Evolutionary conservation across 2,113 vertebrate species (phyloP).

Genomic region (Daboia siamensis): DNA sequence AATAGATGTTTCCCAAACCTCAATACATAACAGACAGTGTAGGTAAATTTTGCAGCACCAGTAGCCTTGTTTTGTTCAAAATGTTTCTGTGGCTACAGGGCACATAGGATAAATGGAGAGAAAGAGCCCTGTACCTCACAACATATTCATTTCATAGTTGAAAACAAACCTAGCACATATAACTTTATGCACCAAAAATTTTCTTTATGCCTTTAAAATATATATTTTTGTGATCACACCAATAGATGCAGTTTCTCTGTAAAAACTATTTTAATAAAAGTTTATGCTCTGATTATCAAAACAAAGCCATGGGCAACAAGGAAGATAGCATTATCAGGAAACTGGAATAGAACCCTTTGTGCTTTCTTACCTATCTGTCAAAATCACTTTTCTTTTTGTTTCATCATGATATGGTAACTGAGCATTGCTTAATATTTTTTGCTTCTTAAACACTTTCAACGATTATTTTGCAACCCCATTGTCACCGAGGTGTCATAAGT

Average conservation of each 20-base stretch:
- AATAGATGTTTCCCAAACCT: too few relatives aligned
- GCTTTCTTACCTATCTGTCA: not conserved
- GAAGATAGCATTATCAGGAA: not conserved
- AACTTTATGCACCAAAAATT: not conserved
- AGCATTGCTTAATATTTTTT: not conserved
- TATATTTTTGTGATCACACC: not conserved
- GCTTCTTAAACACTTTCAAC: not conserved
- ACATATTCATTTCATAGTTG: not conserved
- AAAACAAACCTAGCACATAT: not conserved
- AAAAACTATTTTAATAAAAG: not conserved
- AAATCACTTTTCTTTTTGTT: not conserved
- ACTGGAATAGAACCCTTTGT: not conserved
- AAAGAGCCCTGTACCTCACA: not conserved
- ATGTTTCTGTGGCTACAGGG: not conserved
- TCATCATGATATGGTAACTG: not conserved
- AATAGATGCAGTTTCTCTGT: not conserved
- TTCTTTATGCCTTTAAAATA: not conserved
- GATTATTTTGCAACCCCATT: conserved; percentile 16
- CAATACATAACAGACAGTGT: too few relatives aligned
- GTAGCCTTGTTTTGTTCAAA: not conserved
- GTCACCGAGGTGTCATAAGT: conserved; percentile 36
- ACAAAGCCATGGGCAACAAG: not conserved
- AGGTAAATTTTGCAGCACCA: not conserved
- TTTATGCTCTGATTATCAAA: not conserved
- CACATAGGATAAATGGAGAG: not conserved